Evolutionary conservation across 2,113 vertebrate genomes (phyloP), one percentile per base, ranked within the genome.

Genomic region (Pardalotus punctatus): DNA sequence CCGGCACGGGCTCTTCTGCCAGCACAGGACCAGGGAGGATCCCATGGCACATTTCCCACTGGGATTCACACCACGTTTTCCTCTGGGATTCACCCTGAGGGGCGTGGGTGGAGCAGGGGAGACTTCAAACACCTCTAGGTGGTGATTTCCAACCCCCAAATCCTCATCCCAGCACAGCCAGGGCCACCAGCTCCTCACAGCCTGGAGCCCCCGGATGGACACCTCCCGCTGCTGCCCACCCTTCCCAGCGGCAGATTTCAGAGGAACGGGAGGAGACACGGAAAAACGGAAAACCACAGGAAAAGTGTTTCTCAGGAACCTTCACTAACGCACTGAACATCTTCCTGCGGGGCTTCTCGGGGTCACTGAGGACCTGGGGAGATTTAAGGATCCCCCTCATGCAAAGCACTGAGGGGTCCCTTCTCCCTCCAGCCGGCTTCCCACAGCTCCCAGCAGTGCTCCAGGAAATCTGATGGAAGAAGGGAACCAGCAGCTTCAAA

Each of bases 221-320:
- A 57, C 56, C 33, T 69, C 67, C 73, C 36, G 10, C 35, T 23
- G 3, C 9, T 33, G 76, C 35, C 43, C 66, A 35, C 14, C 2
- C 1, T 28, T 3, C n/a, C 9, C 51, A 9, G 54, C 19, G 69
- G 48, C 43, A 61, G 60, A 48, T 10, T 57, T 38, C n/a, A 62
- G 54, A 69, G 35, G 45, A 29, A 21, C 0, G 6, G 70, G 18
- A 66, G 56, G 38, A 79, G 29, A 61, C 0, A 0, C 0, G 1
- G 40, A 1, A 29, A 33, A 50, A 31, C 0, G 6, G 17, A 50
- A 48, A 48, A 48, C 47, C 31, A 11, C 36, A 21, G 28, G 27
- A 14, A 80, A 77, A 73, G 12, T 1, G 6, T 21, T 69, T 14
- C 53, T 69, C 9, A 3, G 35, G 48, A 66, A 14, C 36, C 58